phyloP scores from a whole-genome alignment of 1,140 invertebrate species.

The Brachionus paranguensis region DNA sequence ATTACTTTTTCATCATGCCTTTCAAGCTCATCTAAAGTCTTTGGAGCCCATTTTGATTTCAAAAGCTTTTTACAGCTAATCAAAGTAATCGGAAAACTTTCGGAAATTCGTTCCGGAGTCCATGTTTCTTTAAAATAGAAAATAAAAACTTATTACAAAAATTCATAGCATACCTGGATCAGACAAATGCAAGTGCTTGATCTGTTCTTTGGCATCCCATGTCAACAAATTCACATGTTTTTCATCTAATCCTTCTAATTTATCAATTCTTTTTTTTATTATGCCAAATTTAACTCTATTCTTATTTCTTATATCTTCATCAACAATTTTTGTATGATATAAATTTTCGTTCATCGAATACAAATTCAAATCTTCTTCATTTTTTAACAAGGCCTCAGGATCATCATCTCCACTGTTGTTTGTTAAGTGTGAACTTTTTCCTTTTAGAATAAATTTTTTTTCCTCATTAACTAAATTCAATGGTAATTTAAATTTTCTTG shows the following conservation, averaged over 20 bases:
- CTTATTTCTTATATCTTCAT: conserved; percentile 15
- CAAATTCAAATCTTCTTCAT: conserved; percentile 4
- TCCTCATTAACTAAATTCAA: background rate
- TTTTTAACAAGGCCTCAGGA: conserved; percentile 9
- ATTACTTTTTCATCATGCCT: conserved; percentile 46
- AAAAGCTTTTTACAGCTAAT: conserved; percentile 46
- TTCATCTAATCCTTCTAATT: conserved; percentile 48
- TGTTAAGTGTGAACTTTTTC: background rate
- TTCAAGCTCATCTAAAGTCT: conserved; percentile 42
- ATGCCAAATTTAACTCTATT: background rate
- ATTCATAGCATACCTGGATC: conserved; percentile 60
- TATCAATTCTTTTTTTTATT: conserved; percentile 8
- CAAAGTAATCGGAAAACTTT: conserved; percentile 71
- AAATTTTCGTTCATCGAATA: background rate
- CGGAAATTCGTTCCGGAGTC: conserved; percentile 65
- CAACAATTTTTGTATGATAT: background rate
- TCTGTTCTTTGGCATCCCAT: conserved; percentile 75
- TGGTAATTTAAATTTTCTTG: background rate
- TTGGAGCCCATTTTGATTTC: conserved; percentile 43
- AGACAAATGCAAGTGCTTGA: conserved; percentile 63
- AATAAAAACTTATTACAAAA: background rate
- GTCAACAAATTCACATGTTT: conserved; percentile 68
- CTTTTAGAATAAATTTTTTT: conserved; percentile 1
- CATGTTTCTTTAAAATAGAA: conserved; percentile 54
- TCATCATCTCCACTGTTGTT: background rate